Base-by-base conservation (phyloP, 2,888 invertebrate genomes). In the Erebia palarica region DNA sequence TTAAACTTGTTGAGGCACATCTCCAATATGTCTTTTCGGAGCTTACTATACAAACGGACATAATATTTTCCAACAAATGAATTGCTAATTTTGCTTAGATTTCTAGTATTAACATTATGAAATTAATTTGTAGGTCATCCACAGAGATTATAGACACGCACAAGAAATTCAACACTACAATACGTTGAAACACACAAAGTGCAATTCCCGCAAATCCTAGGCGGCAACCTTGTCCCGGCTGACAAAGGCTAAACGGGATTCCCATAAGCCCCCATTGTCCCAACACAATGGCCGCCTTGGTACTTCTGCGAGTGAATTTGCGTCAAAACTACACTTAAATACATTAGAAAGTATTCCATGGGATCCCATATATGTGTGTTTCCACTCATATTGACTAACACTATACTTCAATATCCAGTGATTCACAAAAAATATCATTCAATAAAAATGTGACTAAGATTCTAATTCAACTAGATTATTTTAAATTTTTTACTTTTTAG, bases 191-290 rank as follows among this genome's bases (percentile, higher is more conserved):
- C 53, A 53, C 36, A 55, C 55, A 42, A 13, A 42, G 42, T 66
- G 65, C 55, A 36, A 65, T 57, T 21, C 47, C 36, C 36, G 51
- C 65, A 65, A 36, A 53, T n/a, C 65, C 65, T 44, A 11, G 65
- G 65, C 55, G 65, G 65, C 57, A 66, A 57, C 65, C 65, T 57
- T 60, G 69, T 70, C 69, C 51, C 36, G 59, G 65, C 51, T 72
- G 74, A 80, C 77, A 78, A 79, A 77, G 76, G 77, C 77, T 78
- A 77, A 78, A 77, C 77, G 77, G 78, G 78, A 70, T 65, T 60
- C 68, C 69, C 78, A 76, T 77, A 78, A 77, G 69, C 78, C 73
- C 58, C 76, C 71, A 79, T 81, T 82, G 80, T 81, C 75, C 69
- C 18, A 57, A 65, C 68, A 82, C 78, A 82, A 81, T 81, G 76